Evolutionary conservation across 2,113 vertebrate species (phyloP).

Genomic region (Lota lota): DNA sequence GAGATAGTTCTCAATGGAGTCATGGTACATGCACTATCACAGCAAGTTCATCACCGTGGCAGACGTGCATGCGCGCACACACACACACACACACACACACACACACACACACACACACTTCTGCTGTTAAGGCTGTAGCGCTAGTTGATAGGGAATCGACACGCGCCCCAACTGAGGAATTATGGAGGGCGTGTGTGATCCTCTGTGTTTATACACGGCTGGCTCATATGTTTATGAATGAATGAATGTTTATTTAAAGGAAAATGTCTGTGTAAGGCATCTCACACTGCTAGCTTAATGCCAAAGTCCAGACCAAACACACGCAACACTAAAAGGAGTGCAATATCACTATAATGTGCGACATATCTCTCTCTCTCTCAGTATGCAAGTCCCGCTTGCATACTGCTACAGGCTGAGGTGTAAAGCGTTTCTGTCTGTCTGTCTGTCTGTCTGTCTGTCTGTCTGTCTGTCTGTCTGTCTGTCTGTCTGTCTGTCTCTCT

Average conservation of each 20-base stretch:
- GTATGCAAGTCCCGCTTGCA: no score
- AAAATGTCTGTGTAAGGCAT: neutral
- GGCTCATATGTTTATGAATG: neutral
- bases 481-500: no score
- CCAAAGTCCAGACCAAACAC: no score
- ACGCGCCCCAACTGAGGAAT: neutral
- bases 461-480: no score
- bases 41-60: constrained; percentile 22
- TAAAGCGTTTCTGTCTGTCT: no score
- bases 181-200: neutral
- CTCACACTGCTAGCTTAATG: no score
- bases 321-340: no score
- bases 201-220: constrained; percentile 10
- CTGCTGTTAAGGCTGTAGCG: neutral
- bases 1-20: constrained; percentile 58
- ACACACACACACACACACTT: neutral
- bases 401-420: no score
- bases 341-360: no score
- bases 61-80: constrained; percentile 22
- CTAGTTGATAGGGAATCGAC: neutral
- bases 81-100: constrained; percentile 4
- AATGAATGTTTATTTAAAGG: neutral
- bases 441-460: no score
- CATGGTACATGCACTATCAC: constrained; percentile 66
- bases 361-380: no score